Base-by-base conservation (phyloP, 2,888 invertebrate species). In the Epistrophe grossulariae region DNA sequence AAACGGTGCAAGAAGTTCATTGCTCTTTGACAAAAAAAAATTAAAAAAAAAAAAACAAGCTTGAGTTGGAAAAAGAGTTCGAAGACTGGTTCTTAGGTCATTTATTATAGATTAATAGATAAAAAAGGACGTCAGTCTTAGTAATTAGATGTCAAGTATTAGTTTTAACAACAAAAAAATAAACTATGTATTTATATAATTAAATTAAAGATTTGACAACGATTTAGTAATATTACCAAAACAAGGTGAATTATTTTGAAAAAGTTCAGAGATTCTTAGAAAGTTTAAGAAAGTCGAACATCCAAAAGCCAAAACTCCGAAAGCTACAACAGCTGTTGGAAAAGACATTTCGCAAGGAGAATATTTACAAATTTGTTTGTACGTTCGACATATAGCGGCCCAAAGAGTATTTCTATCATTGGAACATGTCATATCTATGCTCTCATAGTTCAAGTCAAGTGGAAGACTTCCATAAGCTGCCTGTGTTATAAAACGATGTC, bases 201-300 rank as follows among this genome's bases (percentile, higher is more conserved):
- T 59, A 59, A 31, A 48, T 50, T 64, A 84, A 60, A 88, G 59
- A 59, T 71, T 84, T 48, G 35, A 62, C 52, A 88, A 84, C 10
- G 88, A 79, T 43, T 68, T 59, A 9, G 94, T 94, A 0, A 95
- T 93, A 90, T 96, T 96, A 45, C 95, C 91, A 88, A 97, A 94
- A 92, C 97, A 97, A 2, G 97, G 96, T 35, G 96, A 95, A 55
- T 95, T 94, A 89, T 96, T 96, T 50, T 94, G 94, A 0, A 95
- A 95, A 60, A 95, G 95, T 59, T 93, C 93, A 15, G 95, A 93
- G 0, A 96, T 95, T 90, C 95, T 95, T 15, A 94, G 93, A 90
- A 97, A 93, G 92, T 96, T 96, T 5, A 96, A 94, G 90, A 95
- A 97, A 0, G 96, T 96, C 0, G 97, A 95, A 0, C 95, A 93